Evolutionary conservation across 2,888 invertebrate genomes (phyloP), one percentile per base, ranked within the genome.

Genomic region (Mallateleia sp.): DNA sequence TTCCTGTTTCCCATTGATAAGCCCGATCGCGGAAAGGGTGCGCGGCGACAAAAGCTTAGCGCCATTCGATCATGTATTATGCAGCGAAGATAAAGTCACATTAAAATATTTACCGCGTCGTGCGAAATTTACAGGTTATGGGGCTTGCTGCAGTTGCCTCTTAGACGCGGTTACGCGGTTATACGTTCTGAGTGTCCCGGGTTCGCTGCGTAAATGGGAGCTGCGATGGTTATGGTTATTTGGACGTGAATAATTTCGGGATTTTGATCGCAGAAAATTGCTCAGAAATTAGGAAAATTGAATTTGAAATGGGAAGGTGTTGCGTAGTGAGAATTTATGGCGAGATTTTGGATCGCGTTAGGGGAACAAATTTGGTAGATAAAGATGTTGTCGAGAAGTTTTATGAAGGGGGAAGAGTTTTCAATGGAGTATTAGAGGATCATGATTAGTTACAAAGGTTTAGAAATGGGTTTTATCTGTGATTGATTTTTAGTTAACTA

Each of bases 81-180:
- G 58, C 66, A 75, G 28, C 25, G 34, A 11, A 62, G 80, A 80
- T 71, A 80, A 80, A 71, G 72, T 80, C 71, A 80, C 80, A 80
- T 80, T 80, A 80, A 80, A 71, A 80, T 80, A 80, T 80, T 80
- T 66, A 80, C 56, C 56, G 47, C 32, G 69, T 64, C 62, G 54
- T 24, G 54, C 45, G 14, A 62, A 79, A 71, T 79, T 62, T 79
- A 62, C 62, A 25, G 69, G 25, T 67, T 69, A 69, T 79, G 20
- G 20, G 47, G 34, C 58, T 58, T 28, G 18, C 2, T 14, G 45
- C 47, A 8, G 32, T 28, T 25, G 11, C 54, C 14, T 66, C 66
- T 66, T 71, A 71, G 56, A 38, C 18, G 47, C 64, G 42, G 15
- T 4, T 11, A 11, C 42, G 42, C 18, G 52, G 15, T 7, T 34